Base-by-base conservation (phyloP, 2,888 invertebrate genomes). In the Trachelus tabidus region DNA sequence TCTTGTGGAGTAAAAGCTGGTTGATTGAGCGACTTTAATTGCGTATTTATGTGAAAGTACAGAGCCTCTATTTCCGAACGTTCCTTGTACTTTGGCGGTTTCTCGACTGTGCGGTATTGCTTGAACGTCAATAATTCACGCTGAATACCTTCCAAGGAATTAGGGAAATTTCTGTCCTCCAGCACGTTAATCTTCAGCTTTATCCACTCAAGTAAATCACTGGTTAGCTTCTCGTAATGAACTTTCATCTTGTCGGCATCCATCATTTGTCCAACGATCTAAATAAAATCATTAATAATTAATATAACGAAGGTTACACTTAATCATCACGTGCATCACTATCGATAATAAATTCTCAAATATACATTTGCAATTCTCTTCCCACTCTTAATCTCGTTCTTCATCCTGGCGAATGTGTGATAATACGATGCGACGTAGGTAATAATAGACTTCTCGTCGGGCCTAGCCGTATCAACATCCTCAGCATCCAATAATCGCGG, bases 341-440 rank as follows among this genome's bases (percentile, higher is more conserved):
- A 71, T 71, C 34, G 31, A 71, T 56, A 2, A 56, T 23, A 56
- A 56, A 56, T 23, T 56, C 0, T 56, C 23, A 56, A 56, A 92
- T 94, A 94, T 92, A 98, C 98, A 92, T 99, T 99, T 69, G 98
- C 99, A 89, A 99, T 99, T 90, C 99, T 94, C 87, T 98, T 95
- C 56, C 99, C 99, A 85, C 98, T 98, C 91, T 99, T 99, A 93
- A 98, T 97, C 90, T 99, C 99, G 90, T 97, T 98, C 94, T 99
- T 99, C 98, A 99, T 98, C 85, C 98, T 94, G 73, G 99, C 99
- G 93, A 99, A 99, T 79, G 99, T 98, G 93, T 99, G 99, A 92
- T 99, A 99, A 93, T 99, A 99, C 30, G 98, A 98, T 2, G 99
- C 99, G 68, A 99, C 98, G 91, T 99, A 99, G 34, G 99, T 99